These are phyloP conservation scores for Drosophila lowei DNA, from an alignment of 1,140 invertebrate species.

Conservation along the genomic window DNA sequence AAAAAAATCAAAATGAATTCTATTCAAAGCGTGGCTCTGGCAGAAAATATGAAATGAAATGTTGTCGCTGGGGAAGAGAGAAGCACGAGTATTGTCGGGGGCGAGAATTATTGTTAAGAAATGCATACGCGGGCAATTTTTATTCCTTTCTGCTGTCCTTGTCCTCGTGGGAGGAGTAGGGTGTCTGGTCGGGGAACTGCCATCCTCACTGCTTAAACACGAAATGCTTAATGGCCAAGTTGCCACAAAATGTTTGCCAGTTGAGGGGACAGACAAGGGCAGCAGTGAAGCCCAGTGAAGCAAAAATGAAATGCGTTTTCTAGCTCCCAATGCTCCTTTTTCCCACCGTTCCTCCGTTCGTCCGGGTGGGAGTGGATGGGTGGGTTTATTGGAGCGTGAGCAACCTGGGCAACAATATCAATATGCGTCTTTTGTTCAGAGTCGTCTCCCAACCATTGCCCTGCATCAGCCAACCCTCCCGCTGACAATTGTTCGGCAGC, in stretches of 20 bases:
- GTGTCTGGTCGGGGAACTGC: background rate
- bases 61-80: constrained; percentile 55
- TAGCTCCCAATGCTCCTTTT: constrained; percentile 53
- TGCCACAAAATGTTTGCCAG: constrained; percentile 71
- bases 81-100: constrained; percentile 7
- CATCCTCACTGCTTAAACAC: constrained; percentile 35
- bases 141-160: constrained; percentile 28
- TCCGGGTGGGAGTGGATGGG: constrained; percentile 1
- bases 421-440: constrained; percentile 67
- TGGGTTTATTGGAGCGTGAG: constrained; percentile 62
- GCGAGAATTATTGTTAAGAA: constrained; percentile 66
- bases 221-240: constrained; percentile 77
- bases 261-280: constrained; percentile 40
- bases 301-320: constrained; percentile 72
- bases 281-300: constrained; percentile 46
- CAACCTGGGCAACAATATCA: constrained; percentile 75
- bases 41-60: constrained; percentile 73
- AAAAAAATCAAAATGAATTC: constrained; percentile 63
- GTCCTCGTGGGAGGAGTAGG: background rate
- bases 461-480: background rate
- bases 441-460: constrained; percentile 1
- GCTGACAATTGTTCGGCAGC: constrained; percentile 68
- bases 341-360: constrained; percentile 1
- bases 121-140: constrained; percentile 73
- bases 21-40: constrained; percentile 65